phyloP scores from a whole-genome alignment of 2,888 invertebrate species.

The Nudaria mundana region DNA sequence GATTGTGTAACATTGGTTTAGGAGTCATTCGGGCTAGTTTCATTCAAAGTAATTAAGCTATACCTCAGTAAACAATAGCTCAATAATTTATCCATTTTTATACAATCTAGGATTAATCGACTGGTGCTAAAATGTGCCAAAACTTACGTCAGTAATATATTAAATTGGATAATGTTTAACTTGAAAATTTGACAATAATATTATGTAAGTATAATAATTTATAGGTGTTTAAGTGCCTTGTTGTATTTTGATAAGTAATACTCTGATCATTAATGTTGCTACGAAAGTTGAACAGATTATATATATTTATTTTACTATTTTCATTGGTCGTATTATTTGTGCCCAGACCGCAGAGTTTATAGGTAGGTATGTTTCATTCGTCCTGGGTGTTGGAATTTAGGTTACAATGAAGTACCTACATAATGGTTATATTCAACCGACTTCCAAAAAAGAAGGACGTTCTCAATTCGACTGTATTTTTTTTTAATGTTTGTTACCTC shows the following conservation, averaged over 20 bases:
- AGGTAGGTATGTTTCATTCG: no score
- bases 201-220: constrained; percentile 32
- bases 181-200: constrained; percentile 28
- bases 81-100: constrained; percentile 29
- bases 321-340: constrained; percentile 75
- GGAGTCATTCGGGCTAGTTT: no score
- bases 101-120: constrained; percentile 25
- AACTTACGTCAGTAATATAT: constrained; percentile 17
- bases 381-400: no score
- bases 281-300: constrained; percentile 69
- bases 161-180: constrained; percentile 33
- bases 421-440: no score
- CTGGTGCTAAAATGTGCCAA: constrained; percentile 43
- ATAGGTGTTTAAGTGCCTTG: constrained; percentile 59
- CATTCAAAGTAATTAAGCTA: no score
- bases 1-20: no score
- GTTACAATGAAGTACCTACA: not conserved
- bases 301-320: constrained; percentile 81
- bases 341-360: no score
- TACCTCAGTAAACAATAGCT: no score
- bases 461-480: no score
- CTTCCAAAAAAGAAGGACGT: no score
- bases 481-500: no score
- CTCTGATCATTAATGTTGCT: constrained; percentile 70
- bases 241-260: constrained; percentile 62